Evolutionary conservation across 2,113 vertebrate species (phyloP), one percentile per base, ranked within the genome.

Genomic region (Planiliza haematocheilus): DNA sequence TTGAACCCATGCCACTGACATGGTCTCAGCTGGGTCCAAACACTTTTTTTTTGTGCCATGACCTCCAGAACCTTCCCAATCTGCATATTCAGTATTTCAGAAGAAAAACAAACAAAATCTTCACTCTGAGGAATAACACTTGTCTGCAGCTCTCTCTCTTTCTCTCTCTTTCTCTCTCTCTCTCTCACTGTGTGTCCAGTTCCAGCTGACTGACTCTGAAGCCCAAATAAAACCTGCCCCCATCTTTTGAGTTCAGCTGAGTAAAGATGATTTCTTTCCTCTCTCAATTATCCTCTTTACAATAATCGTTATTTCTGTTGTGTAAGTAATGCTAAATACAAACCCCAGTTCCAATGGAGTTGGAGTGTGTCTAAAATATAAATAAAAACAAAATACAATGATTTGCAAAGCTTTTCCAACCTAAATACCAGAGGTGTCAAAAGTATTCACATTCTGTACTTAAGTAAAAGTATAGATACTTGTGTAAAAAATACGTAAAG

Each of bases 191-290:
- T 41, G 14, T 59, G 10, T 53, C 39, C 38, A 57, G 42, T 75
- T 81, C 36, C 48, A 56, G 37, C 2, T 5, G n/a, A 67, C 53
- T 57, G 62, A 59, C 13, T 38, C 70, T 24, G 42, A 50, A 74
- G 74, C 43, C 45, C 14, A 55, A 63, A 75, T 24, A 60, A 59
- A 50, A 48, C 37, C 10, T 66, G 45, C 70, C 46, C 9, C 39
- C 7, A 30, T 69, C 17, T 11, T 52, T 50, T 21, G 20, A 42
- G 34, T 56, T 58, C 12, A 65, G 14, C 37, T 17, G 4, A 49
- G 37, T 39, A 67, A 70, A 64, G 14, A 5, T 0, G n/a, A 37
- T 45, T 48, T 70, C 37, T 46, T 67, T 74, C 48, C 37, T 42
- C 16, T 75, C 70, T 57, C 45, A 39, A 86, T 41, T 52, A 1